Percentiles rank a stretch among this genome's conserved stretches.
Evolutionary conservation across 2,113 vertebrate species (phyloP).

Genomic region (Protobothrops mucrosquamatus): DNA sequence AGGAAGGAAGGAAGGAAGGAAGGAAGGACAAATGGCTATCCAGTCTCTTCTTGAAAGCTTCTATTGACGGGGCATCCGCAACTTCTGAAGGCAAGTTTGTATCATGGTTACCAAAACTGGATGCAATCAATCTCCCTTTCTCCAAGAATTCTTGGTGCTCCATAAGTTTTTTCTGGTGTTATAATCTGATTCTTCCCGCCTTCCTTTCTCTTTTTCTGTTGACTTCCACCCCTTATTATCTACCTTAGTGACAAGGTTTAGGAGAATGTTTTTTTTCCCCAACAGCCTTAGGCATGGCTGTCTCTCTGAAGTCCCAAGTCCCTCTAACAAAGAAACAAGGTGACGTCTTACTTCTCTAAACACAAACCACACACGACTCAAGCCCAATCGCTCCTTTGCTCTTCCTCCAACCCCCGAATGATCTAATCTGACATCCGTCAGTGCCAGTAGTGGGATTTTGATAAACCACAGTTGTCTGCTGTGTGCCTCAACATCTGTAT

Average conservation of each 20-base stretch:
- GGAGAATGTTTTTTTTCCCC: conserved; percentile 44
- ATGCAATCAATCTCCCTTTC: not conserved
- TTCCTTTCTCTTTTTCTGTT: conserved; percentile 47
- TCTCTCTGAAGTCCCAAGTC: conserved; percentile 61
- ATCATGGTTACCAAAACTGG: not conserved
- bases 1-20: too few relatives aligned
- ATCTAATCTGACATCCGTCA: conserved; percentile 65
- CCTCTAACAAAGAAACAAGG: conserved; percentile 62
- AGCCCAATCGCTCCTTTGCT: conserved; percentile 61
- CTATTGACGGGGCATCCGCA: not conserved
- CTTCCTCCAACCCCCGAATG: conserved; percentile 56
- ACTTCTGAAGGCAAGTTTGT: not conserved
- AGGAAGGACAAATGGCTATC: not conserved
- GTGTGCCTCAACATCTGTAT: conserved; percentile 63
- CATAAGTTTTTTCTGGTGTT: conserved; percentile 7
- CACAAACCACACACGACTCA: conserved; percentile 65
- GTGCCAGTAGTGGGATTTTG: conserved; percentile 64
- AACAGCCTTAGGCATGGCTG: conserved; percentile 57
- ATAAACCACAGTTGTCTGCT: conserved; percentile 69
- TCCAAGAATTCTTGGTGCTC: not conserved
- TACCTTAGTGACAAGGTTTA: conserved; percentile 59
- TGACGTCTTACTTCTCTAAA: conserved; percentile 68
- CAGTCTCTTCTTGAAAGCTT: not conserved
- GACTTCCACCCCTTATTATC: conserved; percentile 40
- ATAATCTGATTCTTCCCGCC: not conserved